A percentile compares a stretch with the other conserved stretches of the same genome.
Evolutionary conservation across 2,797 vertebrate genomes (phyloP).

Genomic region (Spinus pinus): DNA sequence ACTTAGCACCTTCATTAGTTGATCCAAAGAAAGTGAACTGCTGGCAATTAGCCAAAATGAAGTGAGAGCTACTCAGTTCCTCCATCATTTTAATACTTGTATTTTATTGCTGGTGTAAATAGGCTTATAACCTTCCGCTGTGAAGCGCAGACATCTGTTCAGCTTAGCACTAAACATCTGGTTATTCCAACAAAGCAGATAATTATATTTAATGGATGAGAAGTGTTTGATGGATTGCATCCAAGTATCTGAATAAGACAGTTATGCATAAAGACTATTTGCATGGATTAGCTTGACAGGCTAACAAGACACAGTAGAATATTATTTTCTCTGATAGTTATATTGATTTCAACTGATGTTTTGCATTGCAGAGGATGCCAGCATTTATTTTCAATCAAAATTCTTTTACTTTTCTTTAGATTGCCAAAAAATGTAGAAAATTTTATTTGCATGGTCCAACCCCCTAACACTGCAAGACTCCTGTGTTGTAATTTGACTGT

Average conservation of each 20-base stretch:
- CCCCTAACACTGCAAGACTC: neutral
- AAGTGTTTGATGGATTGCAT: constrained; percentile 71
- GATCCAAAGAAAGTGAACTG: neutral
- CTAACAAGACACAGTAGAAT: constrained; percentile 40
- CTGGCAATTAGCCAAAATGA: constrained; percentile 10
- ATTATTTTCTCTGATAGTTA: constrained; percentile 8
- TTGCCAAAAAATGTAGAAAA: neutral
- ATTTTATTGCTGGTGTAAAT: constrained; percentile 65
- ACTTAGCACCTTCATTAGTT: neutral
- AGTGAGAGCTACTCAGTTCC: constrained; percentile 39
- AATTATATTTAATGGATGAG: constrained; percentile 77
- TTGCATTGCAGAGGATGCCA: neutral
- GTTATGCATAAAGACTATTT: constrained; percentile 59
- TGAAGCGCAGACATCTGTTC: constrained; percentile 74
- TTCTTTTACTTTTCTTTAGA: neutral
- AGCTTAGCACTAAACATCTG: constrained; percentile 73
- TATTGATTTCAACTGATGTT: neutral
- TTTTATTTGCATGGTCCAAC: neutral
- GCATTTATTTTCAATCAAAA: neutral
- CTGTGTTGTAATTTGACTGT: neutral
- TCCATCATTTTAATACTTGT: constrained; percentile 64
- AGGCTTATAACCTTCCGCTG: constrained; percentile 73
- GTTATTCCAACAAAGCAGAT: constrained; percentile 75
- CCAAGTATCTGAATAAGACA: constrained; percentile 66
- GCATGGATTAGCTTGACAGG: constrained; percentile 41